Conservation (phyloP, 2,113 vertebrate species). For the Grammomys surdaster region DNA sequence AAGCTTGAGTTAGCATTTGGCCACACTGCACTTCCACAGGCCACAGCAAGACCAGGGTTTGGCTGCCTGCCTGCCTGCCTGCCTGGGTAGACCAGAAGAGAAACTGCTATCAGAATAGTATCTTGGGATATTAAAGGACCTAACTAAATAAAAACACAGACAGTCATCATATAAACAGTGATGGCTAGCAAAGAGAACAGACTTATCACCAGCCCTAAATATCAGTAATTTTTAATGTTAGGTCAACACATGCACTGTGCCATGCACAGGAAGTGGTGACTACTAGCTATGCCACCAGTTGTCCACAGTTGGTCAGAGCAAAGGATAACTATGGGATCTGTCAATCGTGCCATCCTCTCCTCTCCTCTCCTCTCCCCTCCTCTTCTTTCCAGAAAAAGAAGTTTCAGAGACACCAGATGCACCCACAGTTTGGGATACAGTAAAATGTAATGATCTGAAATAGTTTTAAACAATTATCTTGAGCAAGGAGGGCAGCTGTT, state of each 20-base stretch:
- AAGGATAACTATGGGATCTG: neutral
- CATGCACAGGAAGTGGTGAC: neutral
- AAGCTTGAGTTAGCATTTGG: neutral
- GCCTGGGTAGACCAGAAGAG: neutral
- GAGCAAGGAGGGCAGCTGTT: neutral
- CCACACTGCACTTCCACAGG: neutral
- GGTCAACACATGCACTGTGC: neutral
- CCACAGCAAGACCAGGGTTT: neutral
- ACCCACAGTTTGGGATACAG: neutral
- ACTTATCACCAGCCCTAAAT: neutral
- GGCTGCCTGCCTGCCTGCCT: neutral
- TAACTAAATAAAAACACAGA: too few species aligned
- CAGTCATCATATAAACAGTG: neutral
- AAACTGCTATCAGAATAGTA: neutral
- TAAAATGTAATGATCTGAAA: neutral
- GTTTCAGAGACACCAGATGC: neutral
- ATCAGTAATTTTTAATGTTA: neutral
- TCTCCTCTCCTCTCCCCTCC: neutral
- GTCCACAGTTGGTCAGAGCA: neutral
- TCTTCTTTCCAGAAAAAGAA: constrained; percentile 1
- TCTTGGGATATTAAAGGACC: neutral
- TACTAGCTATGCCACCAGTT: neutral
- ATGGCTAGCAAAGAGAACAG: neutral
- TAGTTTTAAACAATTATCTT: neutral
- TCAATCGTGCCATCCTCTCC: neutral